Conservation (phyloP, 2,113 vertebrate genomes). For the Epinephelus moara region DNA sequence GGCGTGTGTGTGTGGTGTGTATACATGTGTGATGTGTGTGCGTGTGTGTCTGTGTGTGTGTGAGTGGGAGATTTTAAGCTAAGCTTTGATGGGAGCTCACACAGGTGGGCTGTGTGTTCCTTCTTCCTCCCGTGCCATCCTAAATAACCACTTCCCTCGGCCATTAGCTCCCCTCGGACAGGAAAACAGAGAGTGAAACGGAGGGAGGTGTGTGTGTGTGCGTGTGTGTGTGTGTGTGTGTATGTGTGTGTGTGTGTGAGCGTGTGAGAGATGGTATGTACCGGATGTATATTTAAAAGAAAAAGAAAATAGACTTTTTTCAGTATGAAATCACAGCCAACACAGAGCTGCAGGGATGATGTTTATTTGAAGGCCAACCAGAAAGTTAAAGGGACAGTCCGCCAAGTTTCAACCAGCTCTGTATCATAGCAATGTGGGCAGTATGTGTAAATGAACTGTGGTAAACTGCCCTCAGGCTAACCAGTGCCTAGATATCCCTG, state of each 20-base stretch:
- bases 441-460: no score
- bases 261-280: no score
- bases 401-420: no score
- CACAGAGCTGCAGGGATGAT: no score
- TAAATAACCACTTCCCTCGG: conserved; percentile 56
- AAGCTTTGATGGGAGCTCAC: conserved; percentile 59
- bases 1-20: conserved; percentile 48
- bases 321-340: background rate
- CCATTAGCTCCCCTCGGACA: conserved; percentile 22
- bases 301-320: background rate
- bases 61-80: conserved; percentile 62
- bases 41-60: conserved; percentile 62
- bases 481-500: no score
- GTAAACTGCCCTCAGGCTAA: no score
- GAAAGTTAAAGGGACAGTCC: no score
- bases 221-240: background rate
- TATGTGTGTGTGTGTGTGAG: background rate
- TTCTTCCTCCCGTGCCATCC: conserved; percentile 60
- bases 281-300: no score
- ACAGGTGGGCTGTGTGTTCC: conserved; percentile 73
- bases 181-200: background rate
- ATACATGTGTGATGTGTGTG: conserved; percentile 49
- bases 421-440: no score
- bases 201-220: background rate
- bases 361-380: no score